Evolutionary conservation across 2,888 invertebrate species (phyloP).

Genomic region (Palloptera scutellata): DNA sequence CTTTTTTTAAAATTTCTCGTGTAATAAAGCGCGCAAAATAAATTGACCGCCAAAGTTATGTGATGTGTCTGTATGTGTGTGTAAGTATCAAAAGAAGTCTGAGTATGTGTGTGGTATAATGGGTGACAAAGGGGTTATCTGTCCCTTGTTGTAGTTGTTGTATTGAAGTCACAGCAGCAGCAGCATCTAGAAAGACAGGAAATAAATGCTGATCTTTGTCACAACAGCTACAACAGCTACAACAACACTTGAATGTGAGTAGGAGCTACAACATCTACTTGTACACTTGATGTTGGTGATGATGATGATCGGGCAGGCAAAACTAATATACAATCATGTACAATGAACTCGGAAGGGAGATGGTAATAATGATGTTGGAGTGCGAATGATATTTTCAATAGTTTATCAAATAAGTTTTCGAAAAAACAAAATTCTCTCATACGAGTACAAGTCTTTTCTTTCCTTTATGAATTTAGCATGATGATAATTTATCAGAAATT

Average conservation of each 20-base stretch:
- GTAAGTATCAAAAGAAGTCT: no score
- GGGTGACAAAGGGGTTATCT: slow-evolving; percentile 21
- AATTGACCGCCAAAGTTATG: no score
- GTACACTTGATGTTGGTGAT: no score
- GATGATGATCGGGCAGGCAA: neutral
- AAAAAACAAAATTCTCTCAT: neutral
- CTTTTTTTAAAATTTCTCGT: no score
- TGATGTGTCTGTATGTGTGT: no score
- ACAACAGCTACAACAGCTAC: neutral
- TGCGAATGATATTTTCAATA: no score
- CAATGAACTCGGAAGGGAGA: neutral
- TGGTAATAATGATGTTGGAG: no score
- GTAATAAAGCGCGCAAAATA: no score
- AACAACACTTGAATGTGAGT: no score
- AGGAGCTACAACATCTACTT: no score
- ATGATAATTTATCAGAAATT: neutral
- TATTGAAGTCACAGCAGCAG: slow-evolving; percentile 3
- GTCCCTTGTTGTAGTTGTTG: neutral
- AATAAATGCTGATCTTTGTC: slow-evolving; percentile 21
- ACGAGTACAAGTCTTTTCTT: neutral
- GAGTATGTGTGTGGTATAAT: slow-evolving; percentile 1
- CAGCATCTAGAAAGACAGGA: slow-evolving; percentile 9
- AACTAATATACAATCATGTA: neutral
- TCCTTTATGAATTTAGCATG: neutral
- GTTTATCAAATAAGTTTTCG: no score